These are phyloP conservation scores for Poecilus cupreus DNA, from an alignment of 2,888 invertebrate species.

Conservation along the genomic window DNA sequence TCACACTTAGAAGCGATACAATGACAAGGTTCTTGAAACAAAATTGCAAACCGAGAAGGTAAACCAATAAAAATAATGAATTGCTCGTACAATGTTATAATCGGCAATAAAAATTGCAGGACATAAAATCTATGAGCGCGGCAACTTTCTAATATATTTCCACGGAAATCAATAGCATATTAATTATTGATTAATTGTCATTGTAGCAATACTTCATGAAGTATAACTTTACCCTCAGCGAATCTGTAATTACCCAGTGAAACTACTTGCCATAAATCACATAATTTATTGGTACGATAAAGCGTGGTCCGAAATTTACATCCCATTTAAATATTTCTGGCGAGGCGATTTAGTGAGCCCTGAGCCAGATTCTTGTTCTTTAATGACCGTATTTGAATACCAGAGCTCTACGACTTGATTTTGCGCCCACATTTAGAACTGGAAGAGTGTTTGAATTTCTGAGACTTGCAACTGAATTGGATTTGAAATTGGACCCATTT, in stretches of 20 bases:
- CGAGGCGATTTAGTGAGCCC: slow-evolving; percentile 8
- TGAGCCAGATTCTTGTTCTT: slow-evolving; percentile 13
- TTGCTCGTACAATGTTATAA: too few species aligned
- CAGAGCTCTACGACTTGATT: not conserved
- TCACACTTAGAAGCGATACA: too few species aligned
- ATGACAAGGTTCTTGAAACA: too few species aligned
- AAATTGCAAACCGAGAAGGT: too few species aligned
- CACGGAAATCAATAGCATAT: not conserved
- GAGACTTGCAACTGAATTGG: not conserved
- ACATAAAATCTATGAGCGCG: too few species aligned
- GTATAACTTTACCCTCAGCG: not conserved
- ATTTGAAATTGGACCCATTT: not conserved
- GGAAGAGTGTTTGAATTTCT: slow-evolving; percentile 1
- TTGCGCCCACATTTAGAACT: slow-evolving; percentile 24
- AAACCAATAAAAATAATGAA: too few species aligned
- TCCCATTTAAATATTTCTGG: slow-evolving; percentile 37
- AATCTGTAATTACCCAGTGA: slow-evolving; percentile 35
- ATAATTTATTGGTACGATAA: slow-evolving; percentile 37
- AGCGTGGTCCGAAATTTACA: slow-evolving; percentile 42
- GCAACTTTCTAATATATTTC: too few species aligned
- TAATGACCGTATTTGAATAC: slow-evolving; percentile 43
- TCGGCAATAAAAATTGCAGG: too few species aligned
- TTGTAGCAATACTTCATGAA: not conserved
- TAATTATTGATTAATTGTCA: not conserved
- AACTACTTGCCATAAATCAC: slow-evolving; percentile 36